Evolutionary conservation across 2,888 invertebrate genomes (phyloP).

Genomic region (Fragum sueziense): DNA sequence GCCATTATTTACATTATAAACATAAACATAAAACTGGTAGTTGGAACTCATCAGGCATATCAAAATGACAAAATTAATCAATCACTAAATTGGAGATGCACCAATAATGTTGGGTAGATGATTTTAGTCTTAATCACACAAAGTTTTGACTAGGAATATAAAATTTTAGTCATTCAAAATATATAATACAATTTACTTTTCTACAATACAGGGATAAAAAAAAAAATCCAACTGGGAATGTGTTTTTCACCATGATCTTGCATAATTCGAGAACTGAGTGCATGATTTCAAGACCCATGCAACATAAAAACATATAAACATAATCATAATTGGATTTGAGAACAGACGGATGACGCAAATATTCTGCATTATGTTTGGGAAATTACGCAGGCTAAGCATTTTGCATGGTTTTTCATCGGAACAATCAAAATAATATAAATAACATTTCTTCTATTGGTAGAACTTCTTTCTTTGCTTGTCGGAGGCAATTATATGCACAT

Average conservation of each 20-base stretch:
- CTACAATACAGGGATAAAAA: too few species aligned
- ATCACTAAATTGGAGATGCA: constrained; percentile 2
- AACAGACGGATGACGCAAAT: background rate
- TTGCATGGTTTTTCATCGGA: constrained; percentile 7
- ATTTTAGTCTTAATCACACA: too few species aligned
- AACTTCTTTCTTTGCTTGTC: background rate
- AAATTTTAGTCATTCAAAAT: too few species aligned
- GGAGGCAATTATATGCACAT: background rate
- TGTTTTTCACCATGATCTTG: too few species aligned
- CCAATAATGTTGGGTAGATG: too few species aligned
- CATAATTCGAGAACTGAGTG: too few species aligned
- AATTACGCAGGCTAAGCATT: constrained; percentile 2
- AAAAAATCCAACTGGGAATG: too few species aligned
- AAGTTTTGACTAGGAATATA: too few species aligned
- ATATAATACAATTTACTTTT: too few species aligned
- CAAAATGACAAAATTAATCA: constrained; percentile 24
- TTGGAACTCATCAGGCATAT: background rate
- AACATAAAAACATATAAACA: background rate
- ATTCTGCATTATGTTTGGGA: constrained; percentile 3
- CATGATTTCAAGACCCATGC: too few species aligned
- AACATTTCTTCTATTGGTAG: constrained; percentile 15
- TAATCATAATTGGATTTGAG: background rate
- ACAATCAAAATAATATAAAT: constrained; percentile 15
- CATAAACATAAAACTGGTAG: constrained; percentile 1
- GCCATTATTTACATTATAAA: constrained; percentile 17